Evolutionary conservation across 2,113 vertebrate species (phyloP).

Genomic region (Erythrolamprus reginae): DNA sequence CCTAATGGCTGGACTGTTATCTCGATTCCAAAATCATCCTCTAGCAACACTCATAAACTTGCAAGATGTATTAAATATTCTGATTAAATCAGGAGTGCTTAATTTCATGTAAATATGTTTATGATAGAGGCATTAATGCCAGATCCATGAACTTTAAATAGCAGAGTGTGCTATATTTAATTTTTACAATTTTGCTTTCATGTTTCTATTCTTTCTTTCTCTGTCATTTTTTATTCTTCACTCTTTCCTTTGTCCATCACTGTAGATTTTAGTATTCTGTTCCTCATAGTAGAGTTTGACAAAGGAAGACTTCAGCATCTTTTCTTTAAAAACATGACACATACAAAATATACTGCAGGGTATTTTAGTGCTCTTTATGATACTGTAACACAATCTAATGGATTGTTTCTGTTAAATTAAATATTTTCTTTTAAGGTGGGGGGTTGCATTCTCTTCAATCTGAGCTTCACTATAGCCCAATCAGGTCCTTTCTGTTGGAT

Average conservation of each 20-base stretch:
- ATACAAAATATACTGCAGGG: not conserved
- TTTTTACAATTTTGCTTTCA: not conserved
- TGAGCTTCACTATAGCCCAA: not conserved
- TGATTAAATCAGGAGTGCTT: not conserved
- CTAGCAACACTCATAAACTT: not conserved
- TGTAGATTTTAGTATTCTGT: not conserved
- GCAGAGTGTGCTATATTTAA: not conserved
- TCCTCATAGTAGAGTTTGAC: not conserved
- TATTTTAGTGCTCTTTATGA: not conserved
- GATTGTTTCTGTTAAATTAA: not conserved
- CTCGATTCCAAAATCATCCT: slow-evolving; percentile 3
- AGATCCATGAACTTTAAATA: not conserved
- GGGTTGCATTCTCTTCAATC: not conserved
- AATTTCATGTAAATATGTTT: slow-evolving; percentile 20
- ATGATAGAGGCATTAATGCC: not conserved
- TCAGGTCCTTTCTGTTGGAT: not conserved
- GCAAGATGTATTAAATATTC: not conserved
- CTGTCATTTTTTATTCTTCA: not conserved
- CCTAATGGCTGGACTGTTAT: not conserved
- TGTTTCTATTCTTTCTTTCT: not conserved
- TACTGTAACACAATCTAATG: not conserved
- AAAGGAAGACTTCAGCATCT: not conserved
- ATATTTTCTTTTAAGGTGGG: not conserved
- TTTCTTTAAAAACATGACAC: not conserved
- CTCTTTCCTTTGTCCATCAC: not conserved